Conservation (phyloP, 1,140 invertebrate species). For the Micrasema minimum region DNA sequence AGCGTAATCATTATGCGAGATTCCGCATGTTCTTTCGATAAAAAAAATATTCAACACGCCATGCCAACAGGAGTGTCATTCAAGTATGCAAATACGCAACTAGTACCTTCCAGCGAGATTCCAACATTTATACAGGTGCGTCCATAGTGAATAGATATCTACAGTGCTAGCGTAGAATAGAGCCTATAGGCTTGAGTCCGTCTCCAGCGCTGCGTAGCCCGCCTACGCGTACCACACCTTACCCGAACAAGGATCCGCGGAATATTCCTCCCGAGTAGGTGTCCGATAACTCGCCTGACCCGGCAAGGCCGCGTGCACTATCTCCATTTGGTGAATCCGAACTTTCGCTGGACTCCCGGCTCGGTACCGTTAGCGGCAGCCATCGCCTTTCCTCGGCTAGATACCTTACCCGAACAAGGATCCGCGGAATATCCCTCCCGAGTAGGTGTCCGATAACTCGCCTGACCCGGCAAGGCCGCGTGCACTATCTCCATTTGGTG, state of each 20-base stretch:
- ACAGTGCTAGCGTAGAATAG: not conserved
- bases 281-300: not conserved
- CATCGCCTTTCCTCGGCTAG: not conserved
- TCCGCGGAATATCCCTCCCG: not conserved
- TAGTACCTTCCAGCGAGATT: constrained; percentile 5
- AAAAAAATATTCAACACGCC: constrained; percentile 21
- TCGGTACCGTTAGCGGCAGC: not conserved
- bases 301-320: constrained; percentile 5
- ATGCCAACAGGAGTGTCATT: constrained; percentile 31
- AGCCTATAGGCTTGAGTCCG: not conserved
- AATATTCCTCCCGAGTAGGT: not conserved
- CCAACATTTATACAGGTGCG: constrained; percentile 16
- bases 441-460: not conserved
- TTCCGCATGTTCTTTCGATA: constrained; percentile 22
- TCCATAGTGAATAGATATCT: not conserved
- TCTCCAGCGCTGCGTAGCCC: not conserved
- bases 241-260: not conserved
- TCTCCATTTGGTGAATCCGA: not conserved
- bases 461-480: constrained; percentile 7
- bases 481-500: not conserved
- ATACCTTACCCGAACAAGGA: not conserved
- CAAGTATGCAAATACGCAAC: constrained; percentile 31
- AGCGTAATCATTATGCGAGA: constrained; percentile 25
- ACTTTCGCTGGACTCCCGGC: constrained; percentile 13
- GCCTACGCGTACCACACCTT: not conserved